phyloP scores from a whole-genome alignment of 2,888 invertebrate species.

The Rhagium mordax region DNA sequence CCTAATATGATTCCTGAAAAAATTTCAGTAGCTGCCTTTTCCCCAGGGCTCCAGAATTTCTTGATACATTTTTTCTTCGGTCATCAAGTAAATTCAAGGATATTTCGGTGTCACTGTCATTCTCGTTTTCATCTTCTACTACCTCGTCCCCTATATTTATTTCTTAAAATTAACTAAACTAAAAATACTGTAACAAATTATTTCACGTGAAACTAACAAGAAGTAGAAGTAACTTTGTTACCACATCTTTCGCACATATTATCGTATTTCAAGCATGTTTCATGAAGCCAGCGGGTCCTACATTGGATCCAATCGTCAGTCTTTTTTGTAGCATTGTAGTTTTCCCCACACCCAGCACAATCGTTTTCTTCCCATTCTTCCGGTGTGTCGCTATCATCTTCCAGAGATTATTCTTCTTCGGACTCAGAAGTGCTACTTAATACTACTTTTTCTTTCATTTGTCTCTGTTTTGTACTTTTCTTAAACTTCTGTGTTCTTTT shows the following conservation, averaged over 20 bases:
- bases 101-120: too few species aligned
- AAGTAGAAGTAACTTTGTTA: background rate
- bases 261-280: background rate
- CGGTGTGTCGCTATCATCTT: background rate
- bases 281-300: background rate
- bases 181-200: too few species aligned
- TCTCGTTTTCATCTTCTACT: too few species aligned
- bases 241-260: background rate
- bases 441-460: background rate
- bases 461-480: background rate
- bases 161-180: too few species aligned
- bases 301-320: constrained; percentile 2
- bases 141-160: too few species aligned
- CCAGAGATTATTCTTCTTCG: background rate
- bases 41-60: too few species aligned
- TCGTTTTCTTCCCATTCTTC: constrained; percentile 3
- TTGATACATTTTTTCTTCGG: too few species aligned
- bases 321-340: background rate
- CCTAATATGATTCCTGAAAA: too few species aligned
- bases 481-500: background rate
- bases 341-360: background rate
- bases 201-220: too few species aligned
- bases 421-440: background rate
- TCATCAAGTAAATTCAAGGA: too few species aligned
- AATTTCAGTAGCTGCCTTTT: too few species aligned